Evolutionary conservation across 2,113 vertebrate genomes (phyloP), one percentile per base, ranked within the genome.

Genomic region (Scopus umbretta): DNA sequence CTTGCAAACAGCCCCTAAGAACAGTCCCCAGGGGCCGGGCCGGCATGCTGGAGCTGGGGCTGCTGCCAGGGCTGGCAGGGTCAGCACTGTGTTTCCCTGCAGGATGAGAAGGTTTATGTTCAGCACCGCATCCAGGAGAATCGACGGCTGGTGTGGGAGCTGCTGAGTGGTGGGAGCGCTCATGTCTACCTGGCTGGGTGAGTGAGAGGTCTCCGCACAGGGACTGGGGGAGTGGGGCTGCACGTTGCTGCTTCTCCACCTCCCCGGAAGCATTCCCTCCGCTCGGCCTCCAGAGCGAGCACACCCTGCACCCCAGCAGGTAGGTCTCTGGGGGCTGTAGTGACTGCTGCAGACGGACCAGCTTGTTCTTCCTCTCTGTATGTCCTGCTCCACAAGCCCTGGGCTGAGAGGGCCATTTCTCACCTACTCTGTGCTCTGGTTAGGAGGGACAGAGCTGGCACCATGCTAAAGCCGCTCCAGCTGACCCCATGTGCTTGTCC

Each of bases 101-200:
- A 99, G 99, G 99, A 99, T 86, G 97, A 98, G 47, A 99, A 99
- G 90, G 96, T 99, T 12, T 99, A 99, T 1, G 99, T 99, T 43
- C 99, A 99, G 97, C 99, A 99, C 70, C 98, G 98, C 20, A 98
- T 99, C 72, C 97, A 16, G 80, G 98, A 99, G 84, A 98, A 97
- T 1, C 88, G 97, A 9, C 78, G 70, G 2, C 98, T 99, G 9
- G 73, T 99, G 21, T 99, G 99, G 99, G 98, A 99, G 53, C 98
- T 99, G 88, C 97, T 99, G 29, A 94, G 94, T 19, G 95, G 62
- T 11, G 85, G 43, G 32, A 97, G 92, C 0, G 99, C 98, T 75
- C 97, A 85, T 36, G 94, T 99, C 95, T 99, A 99, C 98, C 98
- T 99, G 49, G 99, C 99, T 40, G 99, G 99, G 99, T 99, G 89